Percentiles rank a stretch among this genome's conserved stretches.
Conservation (phyloP, 2,797 vertebrate species). For the Sebastes minor region DNA sequence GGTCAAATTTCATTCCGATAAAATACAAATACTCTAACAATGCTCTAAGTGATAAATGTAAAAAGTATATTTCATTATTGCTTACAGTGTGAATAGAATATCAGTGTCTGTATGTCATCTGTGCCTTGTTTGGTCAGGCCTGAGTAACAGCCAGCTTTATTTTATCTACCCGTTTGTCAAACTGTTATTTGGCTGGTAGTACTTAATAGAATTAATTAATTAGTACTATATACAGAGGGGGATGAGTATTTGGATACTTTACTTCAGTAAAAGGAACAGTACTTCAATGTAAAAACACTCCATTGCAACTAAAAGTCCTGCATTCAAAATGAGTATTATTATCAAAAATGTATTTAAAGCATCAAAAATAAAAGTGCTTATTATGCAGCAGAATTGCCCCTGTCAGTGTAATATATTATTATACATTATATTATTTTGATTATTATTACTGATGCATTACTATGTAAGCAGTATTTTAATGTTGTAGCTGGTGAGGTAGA, state of each 20-base stretch:
- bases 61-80: background rate
- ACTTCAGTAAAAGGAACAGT: background rate
- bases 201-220: background rate
- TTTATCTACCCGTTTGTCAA: background rate
- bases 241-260: background rate
- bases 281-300: background rate
- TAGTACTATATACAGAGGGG: background rate
- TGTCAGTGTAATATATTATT: background rate
- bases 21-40: background rate
- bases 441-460: background rate
- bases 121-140: background rate
- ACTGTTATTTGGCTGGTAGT: background rate
- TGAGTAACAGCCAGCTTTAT: background rate
- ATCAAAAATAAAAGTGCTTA: background rate
- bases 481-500: background rate
- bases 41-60: background rate
- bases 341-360: background rate
- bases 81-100: background rate
- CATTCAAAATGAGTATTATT: background rate
- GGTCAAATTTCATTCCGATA: background rate
- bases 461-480: background rate
- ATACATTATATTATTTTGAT: background rate
- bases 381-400: background rate
- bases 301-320: background rate
- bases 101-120: background rate